Evolutionary conservation across 2,797 vertebrate genomes (phyloP), one percentile per base, ranked within the genome.

Genomic region (Bovichtus diacanthus): DNA sequence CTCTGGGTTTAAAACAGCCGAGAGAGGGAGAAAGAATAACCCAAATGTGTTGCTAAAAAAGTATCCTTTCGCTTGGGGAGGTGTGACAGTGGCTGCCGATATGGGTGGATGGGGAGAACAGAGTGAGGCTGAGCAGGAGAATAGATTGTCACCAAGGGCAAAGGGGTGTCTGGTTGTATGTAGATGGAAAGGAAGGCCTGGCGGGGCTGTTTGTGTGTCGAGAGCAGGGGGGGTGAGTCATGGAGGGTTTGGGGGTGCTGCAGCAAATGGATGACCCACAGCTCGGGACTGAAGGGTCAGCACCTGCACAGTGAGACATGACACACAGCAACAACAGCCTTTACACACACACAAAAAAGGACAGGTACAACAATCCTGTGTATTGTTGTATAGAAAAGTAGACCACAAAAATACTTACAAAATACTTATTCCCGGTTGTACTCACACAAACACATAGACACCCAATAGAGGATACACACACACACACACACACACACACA

Each of bases 1-100:
- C 65, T 82, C 66, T 51, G 59, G 75, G 29, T 84, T 90, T 89
- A 81, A 81, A 88, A 72, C 73, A 87, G 74, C 46, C 6, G 39
- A 54, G 68, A 43, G 15, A 74, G 53, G 67, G 43, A 47, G 64
- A 78, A 27, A 83, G 69, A 79, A 79, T 85, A 83, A 76, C 60
- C 67, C 31, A 67, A 87, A 81, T 8, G 19, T 19, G 54, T 61
- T 80, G 46, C 76, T 78, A 76, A 87, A 88, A 84, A 90, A 67
- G 36, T 54, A 27, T 34, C 55, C 51, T 72, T 74, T 75, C 6
- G 58, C 83, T 83, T 12, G 38, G 62, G 80, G 76, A 72, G 56
- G 69, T 86, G 73, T 84, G 75, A 65, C 75, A 73, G 31, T 50
- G 70, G 75, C 85, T 78, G 69, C 71, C 41, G 11, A 78, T 43